A percentile compares a stretch with the other conserved stretches of the same genome.
phyloP scores from a whole-genome alignment of 2,888 invertebrate genomes.

The Rhamnusium bicolor region DNA sequence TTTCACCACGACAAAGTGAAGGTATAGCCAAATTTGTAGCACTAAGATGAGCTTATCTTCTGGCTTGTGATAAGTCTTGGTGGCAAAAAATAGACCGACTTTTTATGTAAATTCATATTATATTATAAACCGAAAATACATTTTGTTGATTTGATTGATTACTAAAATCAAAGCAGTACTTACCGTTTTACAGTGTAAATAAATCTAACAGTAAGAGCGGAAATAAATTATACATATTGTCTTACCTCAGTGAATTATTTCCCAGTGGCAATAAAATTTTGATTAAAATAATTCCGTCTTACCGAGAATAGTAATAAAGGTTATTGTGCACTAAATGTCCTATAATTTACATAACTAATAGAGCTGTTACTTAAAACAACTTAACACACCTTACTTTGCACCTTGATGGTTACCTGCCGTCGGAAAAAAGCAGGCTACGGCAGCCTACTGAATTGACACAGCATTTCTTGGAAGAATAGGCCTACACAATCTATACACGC shows the following conservation, averaged over 20 bases:
- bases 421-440: constrained; percentile 16
- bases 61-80: too few species aligned
- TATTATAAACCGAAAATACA: too few species aligned
- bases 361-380: constrained; percentile 33
- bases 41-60: too few species aligned
- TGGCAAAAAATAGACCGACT: too few species aligned
- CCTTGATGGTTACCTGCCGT: constrained; percentile 33
- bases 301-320: constrained; percentile 12
- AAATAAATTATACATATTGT: too few species aligned
- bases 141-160: too few species aligned
- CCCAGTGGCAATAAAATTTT: constrained; percentile 11
- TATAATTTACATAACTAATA: constrained; percentile 32
- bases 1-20: too few species aligned
- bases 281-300: constrained; percentile 5
- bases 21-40: too few species aligned
- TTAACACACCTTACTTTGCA: constrained; percentile 31
- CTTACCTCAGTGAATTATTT: neutral
- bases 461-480: constrained; percentile 13
- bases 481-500: constrained; percentile 2
- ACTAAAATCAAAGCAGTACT: too few species aligned
- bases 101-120: too few species aligned
- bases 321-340: constrained; percentile 24
- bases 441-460: constrained; percentile 9
- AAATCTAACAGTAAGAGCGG: too few species aligned
- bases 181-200: too few species aligned